These are phyloP conservation scores for Margarornis squamiger DNA, from an alignment of 2,797 vertebrate genomes.

Conservation along the genomic window DNA sequence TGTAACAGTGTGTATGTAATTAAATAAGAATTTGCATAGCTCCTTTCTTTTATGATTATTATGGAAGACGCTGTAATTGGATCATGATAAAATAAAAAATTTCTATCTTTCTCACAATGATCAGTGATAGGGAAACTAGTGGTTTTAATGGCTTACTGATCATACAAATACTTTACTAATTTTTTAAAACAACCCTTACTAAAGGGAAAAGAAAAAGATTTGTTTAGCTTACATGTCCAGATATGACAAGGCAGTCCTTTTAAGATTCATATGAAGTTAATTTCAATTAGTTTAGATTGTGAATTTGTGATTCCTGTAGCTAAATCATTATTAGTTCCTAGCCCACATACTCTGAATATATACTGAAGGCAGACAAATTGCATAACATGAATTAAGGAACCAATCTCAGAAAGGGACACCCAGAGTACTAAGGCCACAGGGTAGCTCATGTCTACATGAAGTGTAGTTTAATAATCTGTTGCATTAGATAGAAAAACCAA, in stretches of 20 bases:
- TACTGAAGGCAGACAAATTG: background rate
- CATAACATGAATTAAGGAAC: background rate
- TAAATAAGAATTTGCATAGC: background rate
- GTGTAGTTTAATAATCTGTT: background rate
- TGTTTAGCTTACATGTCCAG: background rate
- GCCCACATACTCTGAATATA: background rate
- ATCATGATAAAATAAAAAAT: background rate
- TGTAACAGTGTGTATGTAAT: background rate
- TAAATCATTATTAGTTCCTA: background rate
- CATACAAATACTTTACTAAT: background rate
- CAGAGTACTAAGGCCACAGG: background rate
- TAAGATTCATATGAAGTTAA: background rate
- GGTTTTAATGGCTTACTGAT: background rate
- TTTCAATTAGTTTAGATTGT: background rate
- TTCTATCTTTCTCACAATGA: background rate
- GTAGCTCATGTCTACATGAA: background rate
- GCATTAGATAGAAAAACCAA: background rate
- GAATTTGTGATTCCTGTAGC: background rate
- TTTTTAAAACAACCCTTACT: background rate
- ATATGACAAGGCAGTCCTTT: background rate
- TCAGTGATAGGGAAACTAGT: background rate
- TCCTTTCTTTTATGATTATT: background rate
- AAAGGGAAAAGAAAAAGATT: background rate
- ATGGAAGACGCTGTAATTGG: background rate
- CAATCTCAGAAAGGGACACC: background rate